These are phyloP conservation scores for Phoenicopterus ruber DNA, from an alignment of 2,113 vertebrate genomes.

Conservation along the genomic window DNA sequence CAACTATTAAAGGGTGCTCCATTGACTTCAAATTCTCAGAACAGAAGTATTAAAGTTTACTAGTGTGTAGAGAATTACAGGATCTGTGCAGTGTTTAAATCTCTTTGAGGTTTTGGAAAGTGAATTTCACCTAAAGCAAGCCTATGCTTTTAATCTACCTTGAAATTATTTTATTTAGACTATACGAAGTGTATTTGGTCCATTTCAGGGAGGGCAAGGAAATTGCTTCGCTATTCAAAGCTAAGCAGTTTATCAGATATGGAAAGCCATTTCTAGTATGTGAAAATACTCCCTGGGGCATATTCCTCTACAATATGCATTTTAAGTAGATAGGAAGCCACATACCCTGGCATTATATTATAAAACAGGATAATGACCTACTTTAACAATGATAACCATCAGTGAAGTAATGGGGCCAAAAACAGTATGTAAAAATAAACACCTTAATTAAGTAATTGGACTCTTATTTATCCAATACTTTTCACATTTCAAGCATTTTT, in stretches of 20 bases:
- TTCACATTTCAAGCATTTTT: not conserved
- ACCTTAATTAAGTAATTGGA: not conserved
- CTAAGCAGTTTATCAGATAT: conserved; percentile 33
- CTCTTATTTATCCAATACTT: not conserved
- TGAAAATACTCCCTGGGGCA: not conserved
- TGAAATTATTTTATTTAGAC: conserved; percentile 48
- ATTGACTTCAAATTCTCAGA: not conserved
- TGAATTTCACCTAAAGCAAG: conserved; percentile 28
- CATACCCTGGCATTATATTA: not conserved
- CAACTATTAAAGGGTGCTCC: not conserved
- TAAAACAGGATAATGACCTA: conserved; percentile 21
- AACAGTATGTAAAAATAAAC: not conserved
- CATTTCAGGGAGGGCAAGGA: not conserved
- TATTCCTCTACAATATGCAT: not conserved
- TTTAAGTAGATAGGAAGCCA: conserved; percentile 16
- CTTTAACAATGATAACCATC: conserved; percentile 1
- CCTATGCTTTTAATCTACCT: not conserved
- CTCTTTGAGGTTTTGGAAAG: conserved; percentile 39
- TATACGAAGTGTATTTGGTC: not conserved
- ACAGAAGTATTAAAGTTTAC: not conserved
- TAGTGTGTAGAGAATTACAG: conserved; percentile 1
- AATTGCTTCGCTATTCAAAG: conserved; percentile 2
- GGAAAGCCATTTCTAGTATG: not conserved
- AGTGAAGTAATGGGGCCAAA: conserved; percentile 2
- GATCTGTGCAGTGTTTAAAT: not conserved